Base-by-base conservation (phyloP, 2,113 vertebrate species). In the Fukomys damarensis region DNA sequence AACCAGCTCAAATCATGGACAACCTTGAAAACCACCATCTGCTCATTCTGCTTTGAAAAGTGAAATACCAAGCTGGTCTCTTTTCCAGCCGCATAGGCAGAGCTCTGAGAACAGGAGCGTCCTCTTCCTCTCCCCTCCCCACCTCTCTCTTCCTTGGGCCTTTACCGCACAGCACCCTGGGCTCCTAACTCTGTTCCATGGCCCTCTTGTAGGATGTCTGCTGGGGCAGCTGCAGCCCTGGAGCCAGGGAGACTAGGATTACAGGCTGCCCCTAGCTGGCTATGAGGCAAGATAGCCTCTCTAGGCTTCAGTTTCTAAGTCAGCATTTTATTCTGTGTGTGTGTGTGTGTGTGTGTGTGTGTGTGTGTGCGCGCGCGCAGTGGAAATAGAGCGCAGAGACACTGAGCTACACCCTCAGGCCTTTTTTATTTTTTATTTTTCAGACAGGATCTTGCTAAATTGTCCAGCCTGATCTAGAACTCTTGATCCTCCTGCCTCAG, bases 131-230 rank as follows among this genome's bases (percentile, higher is more conserved):
- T 9, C 46, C 11, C 41, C 41, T 41, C 5, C 17, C 68, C 68
- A 5, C 8, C 17, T 20, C n/a, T 11, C 13, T 26, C n/a, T 13
- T n/a, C 79, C 17, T 5, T n/a, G n/a, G n/a, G n/a, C n/a, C n/a
- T n/a, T n/a, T n/a, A n/a, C 2, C 0, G 4, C 8, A 24, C 32
- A 5, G 16, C 49, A 5, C 17, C 49, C 65, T 46, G 7, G n/a
- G n/a, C 3, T 20, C 49, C 49, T 20, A 30, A n/a, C 24, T 43
- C 38, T 19, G 30, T 38, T 35, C n/a, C 38, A 35, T 0, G 11
- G n/a, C 49, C 13, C n/a, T n/a, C 5, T 13, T 1, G 3, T 49
- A 4, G 58, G 70, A 22, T 52, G 24, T 30, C 24, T 17, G 54
- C 41, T n/a, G 4, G 35, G 16, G 7, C 30, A 11, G 58, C 61